phyloP scores from a whole-genome alignment of 2,888 invertebrate species.

The Sphaerophoria taeniata region DNA sequence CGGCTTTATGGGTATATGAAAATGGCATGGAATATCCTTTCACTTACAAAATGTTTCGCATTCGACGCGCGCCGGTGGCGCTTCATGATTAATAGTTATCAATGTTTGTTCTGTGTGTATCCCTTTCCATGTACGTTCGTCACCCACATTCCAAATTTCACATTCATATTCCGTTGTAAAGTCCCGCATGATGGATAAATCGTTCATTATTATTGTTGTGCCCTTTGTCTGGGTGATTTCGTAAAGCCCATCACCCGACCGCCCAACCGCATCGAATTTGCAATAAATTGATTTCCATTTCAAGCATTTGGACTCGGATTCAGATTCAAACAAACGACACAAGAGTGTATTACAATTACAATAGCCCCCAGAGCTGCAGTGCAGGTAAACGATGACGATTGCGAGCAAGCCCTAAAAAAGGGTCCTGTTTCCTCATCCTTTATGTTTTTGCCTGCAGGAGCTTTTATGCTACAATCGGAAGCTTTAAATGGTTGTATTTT shows the following conservation, averaged over 20 bases:
- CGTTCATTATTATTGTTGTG: constrained; percentile 56
- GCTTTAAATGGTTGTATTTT: constrained; percentile 68
- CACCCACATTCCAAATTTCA: background rate
- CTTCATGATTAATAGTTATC: constrained; percentile 70
- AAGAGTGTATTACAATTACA: background rate
- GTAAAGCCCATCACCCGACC: no score
- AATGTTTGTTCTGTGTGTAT: constrained; percentile 58
- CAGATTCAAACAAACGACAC: background rate
- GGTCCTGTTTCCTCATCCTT: background rate
- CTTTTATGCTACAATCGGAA: constrained; percentile 27
- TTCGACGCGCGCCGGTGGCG: constrained; percentile 50
- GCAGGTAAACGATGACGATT: constrained; percentile 39
- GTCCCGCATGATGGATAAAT: no score
- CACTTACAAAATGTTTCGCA: constrained; percentile 48
- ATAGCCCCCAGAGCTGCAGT: background rate
- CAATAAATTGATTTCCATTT: constrained; percentile 71
- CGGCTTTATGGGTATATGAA: background rate
- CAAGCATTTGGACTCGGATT: constrained; percentile 17
- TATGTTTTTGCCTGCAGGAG: background rate
- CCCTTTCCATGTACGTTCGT: background rate
- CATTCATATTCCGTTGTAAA: no score
- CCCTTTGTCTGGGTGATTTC: constrained; percentile 51
- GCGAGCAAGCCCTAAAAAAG: constrained; percentile 13
- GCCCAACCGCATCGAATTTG: constrained; percentile 42
- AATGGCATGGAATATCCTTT: constrained; percentile 52